phyloP scores from a whole-genome alignment of 2,888 invertebrate genomes.

The Craniophora ligustri region DNA sequence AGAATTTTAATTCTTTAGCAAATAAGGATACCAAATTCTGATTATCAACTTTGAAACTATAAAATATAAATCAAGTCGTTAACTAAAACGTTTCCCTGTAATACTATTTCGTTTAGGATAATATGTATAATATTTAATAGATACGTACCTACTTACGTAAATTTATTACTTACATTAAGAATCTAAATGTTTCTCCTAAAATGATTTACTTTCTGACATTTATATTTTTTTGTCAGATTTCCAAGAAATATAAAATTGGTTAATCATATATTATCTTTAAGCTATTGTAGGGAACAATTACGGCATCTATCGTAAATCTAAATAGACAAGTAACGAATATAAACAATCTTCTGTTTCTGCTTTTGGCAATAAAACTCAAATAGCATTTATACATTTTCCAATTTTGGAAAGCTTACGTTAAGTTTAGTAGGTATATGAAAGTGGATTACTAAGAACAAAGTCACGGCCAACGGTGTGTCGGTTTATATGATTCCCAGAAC shows the following conservation, averaged over 20 bases:
- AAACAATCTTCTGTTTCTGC: slow-evolving; percentile 28
- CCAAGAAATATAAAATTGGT: slow-evolving; percentile 31
- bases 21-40: no score
- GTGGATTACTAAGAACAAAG: slow-evolving; percentile 36
- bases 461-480: slow-evolving; percentile 22
- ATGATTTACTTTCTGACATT: slow-evolving; percentile 15
- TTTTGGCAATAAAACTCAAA: slow-evolving; percentile 29
- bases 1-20: no score
- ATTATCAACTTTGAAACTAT: no score
- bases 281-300: slow-evolving; percentile 9
- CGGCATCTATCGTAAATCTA: slow-evolving; percentile 33
- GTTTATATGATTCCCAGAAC: slow-evolving; percentile 24
- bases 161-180: no score
- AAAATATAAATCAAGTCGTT: no score
- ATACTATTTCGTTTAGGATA: no score
- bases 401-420: slow-evolving; percentile 34
- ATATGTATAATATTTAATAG: no score
- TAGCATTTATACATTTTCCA: slow-evolving; percentile 34
- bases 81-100: no score
- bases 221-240: slow-evolving; percentile 18
- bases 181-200: no score
- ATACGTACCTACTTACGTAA: no score
- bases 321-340: slow-evolving; percentile 27
- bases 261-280: slow-evolving; percentile 18
- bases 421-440: slow-evolving; percentile 16